Evolutionary conservation across 2,113 vertebrate species (phyloP).

Genomic region (Mungos mungo): DNA sequence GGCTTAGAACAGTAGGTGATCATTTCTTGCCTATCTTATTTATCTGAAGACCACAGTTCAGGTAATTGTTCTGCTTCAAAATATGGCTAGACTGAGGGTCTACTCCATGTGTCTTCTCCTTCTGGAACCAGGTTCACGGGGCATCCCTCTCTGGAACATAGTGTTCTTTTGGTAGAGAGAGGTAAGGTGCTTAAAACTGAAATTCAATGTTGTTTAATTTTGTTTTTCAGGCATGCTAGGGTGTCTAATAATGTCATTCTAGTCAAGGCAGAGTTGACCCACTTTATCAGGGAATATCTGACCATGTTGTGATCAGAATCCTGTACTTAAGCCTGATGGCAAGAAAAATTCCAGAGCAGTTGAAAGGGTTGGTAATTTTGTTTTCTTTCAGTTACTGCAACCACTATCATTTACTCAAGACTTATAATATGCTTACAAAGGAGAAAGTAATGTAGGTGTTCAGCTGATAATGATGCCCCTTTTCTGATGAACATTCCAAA

Average conservation of each 20-base stretch:
- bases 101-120: not conserved
- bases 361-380: not conserved
- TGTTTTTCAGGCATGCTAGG: not conserved
- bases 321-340: not conserved
- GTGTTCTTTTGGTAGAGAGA: not conserved
- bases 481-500: not conserved
- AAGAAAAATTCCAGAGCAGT: not conserved
- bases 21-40: not conserved
- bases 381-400: not conserved
- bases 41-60: not conserved
- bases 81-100: not conserved
- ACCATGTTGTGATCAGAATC: not conserved
- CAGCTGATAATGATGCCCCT: not conserved
- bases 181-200: not conserved
- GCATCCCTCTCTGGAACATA: not conserved
- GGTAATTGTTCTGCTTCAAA: not conserved
- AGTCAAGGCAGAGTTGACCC: not conserved
- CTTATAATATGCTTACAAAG: not conserved
- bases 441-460: not conserved
- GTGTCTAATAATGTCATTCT: not conserved
- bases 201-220: not conserved
- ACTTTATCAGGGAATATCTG: not conserved
- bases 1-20: not conserved
- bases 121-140: not conserved
- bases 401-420: not conserved